Conservation (phyloP, 2,113 vertebrate genomes). For the Procavia capensis region DNA sequence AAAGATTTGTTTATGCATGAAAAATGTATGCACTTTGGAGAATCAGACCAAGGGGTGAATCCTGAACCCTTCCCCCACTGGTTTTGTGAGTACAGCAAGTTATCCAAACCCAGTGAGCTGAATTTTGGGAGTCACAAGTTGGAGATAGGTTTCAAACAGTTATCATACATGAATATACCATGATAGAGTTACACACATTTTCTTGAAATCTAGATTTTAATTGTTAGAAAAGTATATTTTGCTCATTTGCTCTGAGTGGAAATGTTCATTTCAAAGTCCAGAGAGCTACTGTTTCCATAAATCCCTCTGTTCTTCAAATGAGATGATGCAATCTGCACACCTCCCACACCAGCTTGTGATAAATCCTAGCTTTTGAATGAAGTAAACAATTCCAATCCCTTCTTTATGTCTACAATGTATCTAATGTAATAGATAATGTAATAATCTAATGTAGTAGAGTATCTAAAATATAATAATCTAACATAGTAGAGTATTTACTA, state of each 20-base stretch:
- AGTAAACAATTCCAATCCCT: background rate
- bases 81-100: background rate
- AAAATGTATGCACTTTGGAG: background rate
- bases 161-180: background rate
- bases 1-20: background rate
- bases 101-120: background rate
- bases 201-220: constrained; percentile 16
- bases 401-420: background rate
- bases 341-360: background rate
- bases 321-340: background rate
- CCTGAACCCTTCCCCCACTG: background rate
- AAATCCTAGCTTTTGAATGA: background rate
- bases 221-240: background rate
- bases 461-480: too few species aligned
- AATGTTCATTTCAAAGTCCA: constrained; percentile 38
- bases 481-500: too few species aligned
- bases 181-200: background rate
- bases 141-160: background rate
- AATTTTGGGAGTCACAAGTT: background rate
- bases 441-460: too few species aligned
- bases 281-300: background rate
- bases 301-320: background rate
- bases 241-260: background rate
- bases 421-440: too few species aligned
- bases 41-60: background rate